Percentiles rank a stretch among this genome's conserved stretches.
Conservation (phyloP, 2,113 vertebrate genomes). For the Rallus limicola region DNA sequence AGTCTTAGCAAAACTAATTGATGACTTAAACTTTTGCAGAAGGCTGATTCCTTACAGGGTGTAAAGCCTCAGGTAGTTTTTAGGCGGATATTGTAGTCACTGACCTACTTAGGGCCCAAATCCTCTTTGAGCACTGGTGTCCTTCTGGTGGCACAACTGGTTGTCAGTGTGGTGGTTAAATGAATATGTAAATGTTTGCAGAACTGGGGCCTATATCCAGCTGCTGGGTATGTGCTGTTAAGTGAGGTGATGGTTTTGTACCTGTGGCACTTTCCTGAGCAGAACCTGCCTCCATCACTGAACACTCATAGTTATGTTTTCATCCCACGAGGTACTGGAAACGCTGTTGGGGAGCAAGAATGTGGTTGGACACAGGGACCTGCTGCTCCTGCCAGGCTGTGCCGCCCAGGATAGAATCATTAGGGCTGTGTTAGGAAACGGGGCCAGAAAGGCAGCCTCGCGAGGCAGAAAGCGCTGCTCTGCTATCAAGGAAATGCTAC, state of each 20-base stretch:
- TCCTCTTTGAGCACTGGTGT: constrained; percentile 10
- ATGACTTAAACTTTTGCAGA: constrained; percentile 19
- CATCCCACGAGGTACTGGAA: not conserved
- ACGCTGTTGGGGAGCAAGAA: fast-evolving
- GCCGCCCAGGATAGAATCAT: not conserved
- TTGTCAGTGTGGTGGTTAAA: not conserved
- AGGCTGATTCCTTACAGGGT: not conserved
- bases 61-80: constrained; percentile 13
- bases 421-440: not conserved
- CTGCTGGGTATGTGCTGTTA: not conserved
- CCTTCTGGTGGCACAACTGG: not conserved
- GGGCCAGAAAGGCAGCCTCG: not conserved
- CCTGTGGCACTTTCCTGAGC: not conserved
- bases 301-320: not conserved
- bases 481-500: constrained; percentile 54
- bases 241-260: not conserved
- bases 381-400: not conserved
- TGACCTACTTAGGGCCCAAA: constrained; percentile 44
- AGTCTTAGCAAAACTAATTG: not conserved
- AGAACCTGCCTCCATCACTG: not conserved
- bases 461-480: not conserved
- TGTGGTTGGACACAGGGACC: fast-evolving
- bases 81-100: not conserved
- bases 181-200: not conserved
- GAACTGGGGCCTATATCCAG: not conserved